Conservation (phyloP, 1,140 invertebrate species). For the Listronotus oregonensis region DNA sequence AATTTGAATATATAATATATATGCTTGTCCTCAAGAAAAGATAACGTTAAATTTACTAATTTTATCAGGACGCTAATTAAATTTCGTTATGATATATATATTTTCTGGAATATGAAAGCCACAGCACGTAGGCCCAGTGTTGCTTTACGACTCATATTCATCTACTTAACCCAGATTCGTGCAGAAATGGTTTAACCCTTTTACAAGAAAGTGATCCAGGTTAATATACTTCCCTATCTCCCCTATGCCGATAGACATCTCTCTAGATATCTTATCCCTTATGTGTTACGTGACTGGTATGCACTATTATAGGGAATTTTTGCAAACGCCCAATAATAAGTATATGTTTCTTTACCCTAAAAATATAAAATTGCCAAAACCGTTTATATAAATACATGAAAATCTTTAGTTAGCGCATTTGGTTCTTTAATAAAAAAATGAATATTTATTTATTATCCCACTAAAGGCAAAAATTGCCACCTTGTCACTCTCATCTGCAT, state of each 20-base stretch:
- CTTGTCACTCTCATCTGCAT: too few relatives aligned
- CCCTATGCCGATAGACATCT: conserved; percentile 9
- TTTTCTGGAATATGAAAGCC: neutral
- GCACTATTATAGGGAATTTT: conserved; percentile 6
- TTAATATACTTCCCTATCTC: conserved; percentile 13
- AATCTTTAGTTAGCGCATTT: too few relatives aligned
- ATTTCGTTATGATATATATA: neutral
- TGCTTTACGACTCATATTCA: conserved; percentile 1
- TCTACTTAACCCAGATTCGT: neutral
- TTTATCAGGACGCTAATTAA: neutral
- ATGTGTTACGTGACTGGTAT: conserved; percentile 15
- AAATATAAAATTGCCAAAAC: too few relatives aligned
- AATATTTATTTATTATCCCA: too few relatives aligned
- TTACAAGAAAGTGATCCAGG: conserved; percentile 11
- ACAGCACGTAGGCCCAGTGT: neutral
- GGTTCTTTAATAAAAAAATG: too few relatives aligned
- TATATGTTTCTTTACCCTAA: too few relatives aligned
- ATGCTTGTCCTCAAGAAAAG: too few relatives aligned
- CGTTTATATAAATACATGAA: too few relatives aligned
- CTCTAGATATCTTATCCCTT: conserved; percentile 15
- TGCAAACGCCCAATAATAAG: neutral
- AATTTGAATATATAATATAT: too few relatives aligned
- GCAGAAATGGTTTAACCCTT: conserved; percentile 7
- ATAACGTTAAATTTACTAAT: too few relatives aligned
- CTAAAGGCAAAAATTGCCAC: too few relatives aligned